A percentile compares a stretch with the other conserved stretches of the same genome.
Evolutionary conservation across 2,797 vertebrate genomes (phyloP).

Genomic region (Sparus aurata): DNA sequence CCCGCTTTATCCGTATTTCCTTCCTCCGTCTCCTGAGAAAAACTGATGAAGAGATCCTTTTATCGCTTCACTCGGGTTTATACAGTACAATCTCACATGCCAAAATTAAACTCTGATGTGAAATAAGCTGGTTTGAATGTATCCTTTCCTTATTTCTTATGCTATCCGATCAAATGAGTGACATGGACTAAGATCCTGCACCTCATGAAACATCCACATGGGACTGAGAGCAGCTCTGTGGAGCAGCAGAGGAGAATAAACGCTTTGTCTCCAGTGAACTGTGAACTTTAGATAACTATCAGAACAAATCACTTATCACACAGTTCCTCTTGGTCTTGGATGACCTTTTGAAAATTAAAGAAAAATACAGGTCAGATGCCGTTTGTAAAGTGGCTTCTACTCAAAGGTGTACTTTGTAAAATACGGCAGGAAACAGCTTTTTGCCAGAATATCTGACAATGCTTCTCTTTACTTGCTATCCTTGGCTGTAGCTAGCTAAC

Average conservation of each 20-base stretch:
- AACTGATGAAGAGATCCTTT: not conserved
- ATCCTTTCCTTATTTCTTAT: not conserved
- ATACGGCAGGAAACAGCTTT: too few species aligned
- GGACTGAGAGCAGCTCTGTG: constrained; percentile 42
- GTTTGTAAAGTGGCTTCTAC: not conserved
- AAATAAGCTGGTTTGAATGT: not conserved
- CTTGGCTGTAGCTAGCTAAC: too few species aligned
- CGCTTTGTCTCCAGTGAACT: constrained; percentile 50
- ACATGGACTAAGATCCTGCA: constrained; percentile 9
- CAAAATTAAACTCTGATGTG: not conserved
- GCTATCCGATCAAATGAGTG: constrained; percentile 9
- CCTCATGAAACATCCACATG: constrained; percentile 42
- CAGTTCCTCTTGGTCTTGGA: constrained; percentile 6
- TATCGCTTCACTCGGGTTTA: not conserved
- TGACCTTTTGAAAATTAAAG: constrained; percentile 21
- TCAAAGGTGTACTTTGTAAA: too few species aligned
- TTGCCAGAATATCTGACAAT: too few species aligned
- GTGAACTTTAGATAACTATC: constrained; percentile 52
- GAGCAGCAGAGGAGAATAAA: constrained; percentile 38
- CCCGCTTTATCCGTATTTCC: not conserved
- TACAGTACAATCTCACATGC: not conserved
- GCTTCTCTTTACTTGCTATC: too few species aligned
- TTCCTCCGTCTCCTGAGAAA: not conserved
- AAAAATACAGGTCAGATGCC: constrained; percentile 2
- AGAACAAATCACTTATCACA: constrained; percentile 54